phyloP scores from a whole-genome alignment of 2,113 vertebrate genomes.

The Rynchops niger region DNA sequence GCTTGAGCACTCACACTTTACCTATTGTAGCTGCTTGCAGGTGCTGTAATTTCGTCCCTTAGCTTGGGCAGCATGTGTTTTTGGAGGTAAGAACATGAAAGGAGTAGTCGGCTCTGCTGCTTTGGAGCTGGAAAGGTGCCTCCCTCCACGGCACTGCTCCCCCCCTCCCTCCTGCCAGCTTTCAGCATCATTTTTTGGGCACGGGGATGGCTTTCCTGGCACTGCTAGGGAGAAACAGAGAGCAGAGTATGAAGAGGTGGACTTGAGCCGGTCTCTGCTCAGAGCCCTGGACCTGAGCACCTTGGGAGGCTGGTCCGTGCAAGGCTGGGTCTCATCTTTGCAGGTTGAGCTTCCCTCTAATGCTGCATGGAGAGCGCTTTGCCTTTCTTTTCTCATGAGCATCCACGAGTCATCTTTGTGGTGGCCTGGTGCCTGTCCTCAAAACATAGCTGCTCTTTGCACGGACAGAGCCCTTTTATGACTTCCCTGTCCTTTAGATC shows the following conservation, averaged over 20 bases:
- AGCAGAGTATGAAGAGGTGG: not conserved
- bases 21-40: not conserved
- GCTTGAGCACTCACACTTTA: not conserved
- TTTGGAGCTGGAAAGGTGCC: not conserved
- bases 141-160: not conserved
- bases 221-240: not conserved
- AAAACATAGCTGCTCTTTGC: not conserved
- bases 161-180: not conserved
- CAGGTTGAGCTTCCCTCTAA: not conserved
- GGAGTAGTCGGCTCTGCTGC: not conserved
- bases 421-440: not conserved
- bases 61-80: not conserved
- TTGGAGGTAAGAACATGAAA: not conserved
- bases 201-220: not conserved
- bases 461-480: not conserved
- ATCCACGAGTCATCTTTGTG: not conserved
- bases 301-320: not conserved
- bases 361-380: fast-evolving
- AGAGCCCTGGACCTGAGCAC: not conserved
- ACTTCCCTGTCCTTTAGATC: not conserved
- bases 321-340: not conserved
- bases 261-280: not conserved
- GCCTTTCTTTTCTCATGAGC: not conserved
- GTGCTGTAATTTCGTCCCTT: not conserved
- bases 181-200: not conserved